Evolutionary conservation across 2,888 invertebrate species (phyloP).

Genomic region (Drosophila pseudotalamancana): DNA sequence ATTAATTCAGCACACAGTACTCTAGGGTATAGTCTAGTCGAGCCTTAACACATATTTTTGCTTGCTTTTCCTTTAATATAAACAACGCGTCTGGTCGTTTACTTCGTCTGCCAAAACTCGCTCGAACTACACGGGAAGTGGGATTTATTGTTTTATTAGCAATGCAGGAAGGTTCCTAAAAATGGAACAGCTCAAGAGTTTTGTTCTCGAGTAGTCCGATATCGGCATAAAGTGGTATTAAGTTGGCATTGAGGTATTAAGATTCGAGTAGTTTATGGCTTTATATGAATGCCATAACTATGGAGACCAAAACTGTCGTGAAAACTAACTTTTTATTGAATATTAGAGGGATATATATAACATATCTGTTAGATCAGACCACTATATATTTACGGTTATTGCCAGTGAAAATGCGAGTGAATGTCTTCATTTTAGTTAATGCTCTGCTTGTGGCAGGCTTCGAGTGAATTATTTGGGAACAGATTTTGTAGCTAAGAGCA

Average conservation of each 20-base stretch:
- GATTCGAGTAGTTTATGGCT: neutral
- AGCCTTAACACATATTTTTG: neutral
- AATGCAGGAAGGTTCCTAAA: conserved; percentile 27
- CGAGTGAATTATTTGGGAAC: conserved; percentile 37
- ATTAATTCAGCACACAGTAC: too few species aligned
- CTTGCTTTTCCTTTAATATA: conserved; percentile 30
- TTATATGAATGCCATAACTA: neutral
- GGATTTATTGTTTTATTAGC: conserved; percentile 66
- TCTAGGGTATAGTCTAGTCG: conserved; percentile 5
- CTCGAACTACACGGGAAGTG: conserved; percentile 32
- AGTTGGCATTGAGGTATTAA: too few species aligned
- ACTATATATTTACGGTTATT: neutral
- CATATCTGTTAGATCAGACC: neutral
- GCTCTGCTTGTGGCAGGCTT: neutral
- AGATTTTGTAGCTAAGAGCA: conserved; percentile 32
- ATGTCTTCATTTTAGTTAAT: neutral
- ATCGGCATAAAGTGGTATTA: neutral
- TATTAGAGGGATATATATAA: neutral
- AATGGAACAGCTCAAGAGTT: conserved; percentile 21
- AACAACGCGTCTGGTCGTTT: conserved; percentile 27
- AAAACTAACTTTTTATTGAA: neutral
- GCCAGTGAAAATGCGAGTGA: neutral
- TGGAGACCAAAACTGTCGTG: too few species aligned
- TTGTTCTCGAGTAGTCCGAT: neutral
- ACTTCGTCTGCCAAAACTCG: neutral